These are phyloP conservation scores for Nanorana parkeri DNA, from an alignment of 2,113 vertebrate genomes.

Conservation along the genomic window DNA sequence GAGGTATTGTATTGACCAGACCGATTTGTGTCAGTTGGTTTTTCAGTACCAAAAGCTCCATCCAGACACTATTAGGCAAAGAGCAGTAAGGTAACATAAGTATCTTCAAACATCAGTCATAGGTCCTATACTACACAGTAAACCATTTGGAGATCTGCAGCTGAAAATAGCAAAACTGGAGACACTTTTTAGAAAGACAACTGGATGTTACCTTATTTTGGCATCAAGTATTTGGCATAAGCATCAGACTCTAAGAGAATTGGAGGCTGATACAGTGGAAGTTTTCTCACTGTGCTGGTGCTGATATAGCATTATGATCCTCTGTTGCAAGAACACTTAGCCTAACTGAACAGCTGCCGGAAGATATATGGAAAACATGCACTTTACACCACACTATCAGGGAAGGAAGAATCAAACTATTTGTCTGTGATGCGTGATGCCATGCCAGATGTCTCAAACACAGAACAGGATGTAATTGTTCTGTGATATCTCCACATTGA, in stretches of 20 bases:
- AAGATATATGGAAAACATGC: not conserved
- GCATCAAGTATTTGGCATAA: not conserved
- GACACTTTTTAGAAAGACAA: constrained; percentile 6
- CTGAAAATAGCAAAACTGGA: not conserved
- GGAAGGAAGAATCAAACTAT: constrained; percentile 16
- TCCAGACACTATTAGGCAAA: no score
- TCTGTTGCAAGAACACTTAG: constrained; percentile 24
- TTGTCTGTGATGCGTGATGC: constrained; percentile 15
- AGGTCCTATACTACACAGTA: not conserved
- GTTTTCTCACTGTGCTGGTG: constrained; percentile 13
- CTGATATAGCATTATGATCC: constrained; percentile 10
- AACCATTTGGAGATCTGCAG: not conserved
- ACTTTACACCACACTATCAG: not conserved
- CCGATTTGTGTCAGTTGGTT: no score
- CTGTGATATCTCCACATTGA: constrained; percentile 19
- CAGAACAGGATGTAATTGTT: constrained; percentile 48
- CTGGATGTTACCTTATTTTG: constrained; percentile 14
- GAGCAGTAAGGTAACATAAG: no score
- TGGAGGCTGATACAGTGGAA: constrained; percentile 4
- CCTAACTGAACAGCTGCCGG: not conserved
- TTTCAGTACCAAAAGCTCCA: no score
- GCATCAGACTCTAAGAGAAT: not conserved
- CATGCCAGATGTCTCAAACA: constrained; percentile 15
- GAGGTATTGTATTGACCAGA: no score
- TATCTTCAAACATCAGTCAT: not conserved